Base-by-base conservation (phyloP, 2,888 invertebrate species). In the Lycaena phlaeas region DNA sequence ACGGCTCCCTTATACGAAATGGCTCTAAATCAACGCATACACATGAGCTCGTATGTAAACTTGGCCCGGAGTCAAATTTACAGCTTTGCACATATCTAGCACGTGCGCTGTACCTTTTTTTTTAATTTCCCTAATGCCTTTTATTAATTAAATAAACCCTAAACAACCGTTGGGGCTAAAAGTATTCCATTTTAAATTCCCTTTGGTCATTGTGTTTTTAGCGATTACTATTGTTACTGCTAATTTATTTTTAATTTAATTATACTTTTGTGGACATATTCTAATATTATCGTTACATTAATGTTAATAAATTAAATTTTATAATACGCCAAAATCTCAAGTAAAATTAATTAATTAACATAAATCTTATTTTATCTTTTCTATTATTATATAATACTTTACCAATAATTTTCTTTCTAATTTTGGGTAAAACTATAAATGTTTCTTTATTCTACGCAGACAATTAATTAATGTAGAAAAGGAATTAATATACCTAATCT, bases 11-110 rank as follows among this genome's bases (percentile, higher is more conserved):
- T 26, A 11, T 7, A 31, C 30, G 25, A 30, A 29, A 15, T 26
- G 25, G n/a, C 39, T 9, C 25, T 39, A 39, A 39, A 39, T 39
- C 30, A 31, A 25, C 25, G 30, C 12, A 12, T 15, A 31, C 29
- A 38, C 30, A 25, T 25, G 39, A 25, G 4, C 11, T 18, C 14
- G 36, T 30, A 30, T 39, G 39, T 29, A 40, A 39, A 45, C 43
- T 53, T 53, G 53, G 51, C 50, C 42, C 45, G 40, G 44, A 50
- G 48, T 48, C 51, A 48, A 49, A 49, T 48, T 50, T 43, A 31
- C 46, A 44, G 42, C 43, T 43, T 48, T 41, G 42, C 49, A 42
- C 45, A 43, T 46, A 39, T 43, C 42, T 52, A 42, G 44, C 44
- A 46, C 42, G 43, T 44, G 22, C 29, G 29, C 22, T 14, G 14